These are phyloP conservation scores for Corydoras sp. DNA, from an alignment of 2,113 vertebrate genomes.

Conservation along the genomic window DNA sequence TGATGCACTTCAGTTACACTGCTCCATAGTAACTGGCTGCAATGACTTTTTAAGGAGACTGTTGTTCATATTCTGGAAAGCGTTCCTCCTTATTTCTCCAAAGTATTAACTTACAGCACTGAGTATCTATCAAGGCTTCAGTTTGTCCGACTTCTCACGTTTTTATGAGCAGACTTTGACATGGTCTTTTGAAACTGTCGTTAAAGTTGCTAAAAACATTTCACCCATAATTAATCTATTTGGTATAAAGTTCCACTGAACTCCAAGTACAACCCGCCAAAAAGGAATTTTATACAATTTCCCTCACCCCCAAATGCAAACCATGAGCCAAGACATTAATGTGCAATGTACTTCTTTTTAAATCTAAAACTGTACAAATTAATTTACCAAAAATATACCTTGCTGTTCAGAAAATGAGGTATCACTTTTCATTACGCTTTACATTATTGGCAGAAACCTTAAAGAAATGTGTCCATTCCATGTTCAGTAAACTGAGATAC, in stretches of 20 bases:
- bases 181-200: not conserved
- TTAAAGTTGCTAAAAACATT: not conserved
- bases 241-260: not conserved
- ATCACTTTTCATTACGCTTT: too few species aligned
- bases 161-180: not conserved
- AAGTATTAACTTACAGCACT: not conserved
- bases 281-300: too few species aligned
- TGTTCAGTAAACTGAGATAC: too few species aligned
- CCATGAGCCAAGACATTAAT: too few species aligned
- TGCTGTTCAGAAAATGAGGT: too few species aligned
- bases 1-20: not conserved
- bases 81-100: not conserved
- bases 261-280: not conserved
- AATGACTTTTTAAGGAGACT: constrained; percentile 10
- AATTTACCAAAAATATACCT: too few species aligned
- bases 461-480: too few species aligned
- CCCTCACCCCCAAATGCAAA: too few species aligned
- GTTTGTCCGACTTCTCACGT: not conserved
- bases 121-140: not conserved
- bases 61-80: constrained; percentile 16
- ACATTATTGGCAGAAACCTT: too few species aligned
- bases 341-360: too few species aligned
- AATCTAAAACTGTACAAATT: too few species aligned
- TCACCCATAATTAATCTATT: not conserved
- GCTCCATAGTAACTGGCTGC: not conserved